phyloP scores from a whole-genome alignment of 2,888 invertebrate genomes.

The Epirrhoe alternata region DNA sequence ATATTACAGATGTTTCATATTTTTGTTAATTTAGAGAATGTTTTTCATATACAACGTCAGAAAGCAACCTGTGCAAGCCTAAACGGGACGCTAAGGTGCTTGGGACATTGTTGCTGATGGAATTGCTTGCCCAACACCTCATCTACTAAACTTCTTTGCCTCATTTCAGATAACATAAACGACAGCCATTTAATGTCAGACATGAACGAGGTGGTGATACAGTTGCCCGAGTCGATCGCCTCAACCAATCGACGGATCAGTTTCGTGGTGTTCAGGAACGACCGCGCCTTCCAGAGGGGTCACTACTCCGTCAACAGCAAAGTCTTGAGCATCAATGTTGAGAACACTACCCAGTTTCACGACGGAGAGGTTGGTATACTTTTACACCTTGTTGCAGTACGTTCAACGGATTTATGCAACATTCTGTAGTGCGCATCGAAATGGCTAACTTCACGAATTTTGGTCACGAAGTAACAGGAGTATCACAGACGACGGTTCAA shows the following conservation, averaged over 20 bases:
- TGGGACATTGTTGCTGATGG: no score
- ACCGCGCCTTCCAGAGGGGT: conserved; percentile 67
- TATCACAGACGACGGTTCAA: no score
- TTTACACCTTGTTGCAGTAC: neutral
- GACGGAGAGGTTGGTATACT: conserved; percentile 66
- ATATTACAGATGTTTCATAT: no score
- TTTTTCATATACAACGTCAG: no score
- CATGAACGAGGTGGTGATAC: conserved; percentile 70
- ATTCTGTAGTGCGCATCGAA: no score
- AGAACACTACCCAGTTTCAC: conserved; percentile 65
- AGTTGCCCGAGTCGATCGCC: conserved; percentile 67
- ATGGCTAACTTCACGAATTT: no score
- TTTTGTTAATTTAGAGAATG: no score
- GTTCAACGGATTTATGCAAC: no score
- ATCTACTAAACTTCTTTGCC: neutral
- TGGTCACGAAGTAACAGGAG: no score
- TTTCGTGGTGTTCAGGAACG: conserved; percentile 78
- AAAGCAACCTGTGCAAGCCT: no score
- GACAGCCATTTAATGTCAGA: conserved; percentile 53
- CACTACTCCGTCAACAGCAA: conserved; percentile 68
- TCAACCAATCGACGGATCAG: conserved; percentile 65
- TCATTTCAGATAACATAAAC: conserved; percentile 59
- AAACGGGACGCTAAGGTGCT: no score
- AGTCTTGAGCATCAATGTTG: conserved; percentile 79
- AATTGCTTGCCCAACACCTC: no score